Conservation (phyloP, 2,888 invertebrate species). For the Calameuta idolon region DNA sequence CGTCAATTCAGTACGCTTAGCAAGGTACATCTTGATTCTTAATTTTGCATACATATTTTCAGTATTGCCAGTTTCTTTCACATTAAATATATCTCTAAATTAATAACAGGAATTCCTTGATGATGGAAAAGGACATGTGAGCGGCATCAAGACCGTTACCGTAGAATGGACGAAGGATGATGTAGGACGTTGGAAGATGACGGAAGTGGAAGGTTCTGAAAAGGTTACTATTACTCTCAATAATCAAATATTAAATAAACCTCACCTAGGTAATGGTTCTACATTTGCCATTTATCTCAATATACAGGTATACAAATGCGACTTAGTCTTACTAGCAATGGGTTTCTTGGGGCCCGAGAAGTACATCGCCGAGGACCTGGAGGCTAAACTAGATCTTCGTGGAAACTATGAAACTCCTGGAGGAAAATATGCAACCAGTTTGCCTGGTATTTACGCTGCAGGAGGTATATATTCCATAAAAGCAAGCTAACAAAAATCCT, state of each 20-base stretch:
- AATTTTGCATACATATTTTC: conserved; percentile 5
- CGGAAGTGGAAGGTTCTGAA: conserved; percentile 84
- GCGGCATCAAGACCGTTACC: conserved; percentile 88
- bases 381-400: conserved; percentile 86
- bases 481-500: not conserved
- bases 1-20: conserved; percentile 93
- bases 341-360: conserved; percentile 98
- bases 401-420: conserved; percentile 89
- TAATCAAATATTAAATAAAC: not conserved
- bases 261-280: not conserved
- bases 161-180: conserved; percentile 96
- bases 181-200: conserved; percentile 94
- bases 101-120: conserved; percentile 83
- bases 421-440: conserved; percentile 82
- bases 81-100: not conserved
- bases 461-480: conserved; percentile 77
- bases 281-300: not conserved
- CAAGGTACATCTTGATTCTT: conserved; percentile 70
- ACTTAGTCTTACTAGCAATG: conserved; percentile 96
- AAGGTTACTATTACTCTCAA: conserved; percentile 62
- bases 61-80: not conserved
- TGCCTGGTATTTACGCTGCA: conserved; percentile 91
- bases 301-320: conserved; percentile 80
- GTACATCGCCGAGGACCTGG: conserved; percentile 83
- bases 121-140: conserved; percentile 89